Evolutionary conservation across 1,140 invertebrate species (phyloP).

Genomic region (Trichonephila clavata): DNA sequence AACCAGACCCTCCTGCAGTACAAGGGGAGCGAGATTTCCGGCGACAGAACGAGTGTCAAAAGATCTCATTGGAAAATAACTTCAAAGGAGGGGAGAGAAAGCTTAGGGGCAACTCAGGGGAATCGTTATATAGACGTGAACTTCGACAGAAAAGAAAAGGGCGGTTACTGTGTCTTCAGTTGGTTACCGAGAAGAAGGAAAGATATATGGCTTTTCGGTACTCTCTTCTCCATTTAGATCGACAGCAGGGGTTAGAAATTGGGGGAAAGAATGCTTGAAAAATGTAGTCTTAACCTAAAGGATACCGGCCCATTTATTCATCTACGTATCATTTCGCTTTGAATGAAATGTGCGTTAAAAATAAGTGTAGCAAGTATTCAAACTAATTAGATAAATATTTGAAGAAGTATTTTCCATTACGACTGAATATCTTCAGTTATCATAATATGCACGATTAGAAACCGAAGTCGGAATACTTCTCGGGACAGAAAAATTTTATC

Average conservation of each 20-base stretch:
- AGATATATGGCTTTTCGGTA: background rate
- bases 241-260: background rate
- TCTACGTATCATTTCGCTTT: too few relatives aligned
- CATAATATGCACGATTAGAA: too few relatives aligned
- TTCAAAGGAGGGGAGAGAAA: background rate
- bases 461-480: too few relatives aligned
- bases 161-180: slow-evolving; percentile 15
- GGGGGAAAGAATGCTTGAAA: too few relatives aligned
- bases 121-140: background rate
- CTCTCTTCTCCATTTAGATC: background rate
- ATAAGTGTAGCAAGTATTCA: too few relatives aligned
- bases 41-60: slow-evolving; percentile 68
- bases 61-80: slow-evolving; percentile 45
- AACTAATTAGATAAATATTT: too few relatives aligned
- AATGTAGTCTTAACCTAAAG: too few relatives aligned
- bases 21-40: slow-evolving; percentile 50
- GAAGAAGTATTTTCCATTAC: too few relatives aligned
- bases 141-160: slow-evolving; percentile 19
- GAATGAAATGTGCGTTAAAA: too few relatives aligned
- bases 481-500: too few relatives aligned
- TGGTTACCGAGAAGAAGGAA: background rate
- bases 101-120: background rate
- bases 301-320: too few relatives aligned
- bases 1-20: slow-evolving; percentile 28
- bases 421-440: too few relatives aligned